Evolutionary conservation across 1,140 invertebrate genomes (phyloP).

Genomic region (Eulimnadia texana): DNA sequence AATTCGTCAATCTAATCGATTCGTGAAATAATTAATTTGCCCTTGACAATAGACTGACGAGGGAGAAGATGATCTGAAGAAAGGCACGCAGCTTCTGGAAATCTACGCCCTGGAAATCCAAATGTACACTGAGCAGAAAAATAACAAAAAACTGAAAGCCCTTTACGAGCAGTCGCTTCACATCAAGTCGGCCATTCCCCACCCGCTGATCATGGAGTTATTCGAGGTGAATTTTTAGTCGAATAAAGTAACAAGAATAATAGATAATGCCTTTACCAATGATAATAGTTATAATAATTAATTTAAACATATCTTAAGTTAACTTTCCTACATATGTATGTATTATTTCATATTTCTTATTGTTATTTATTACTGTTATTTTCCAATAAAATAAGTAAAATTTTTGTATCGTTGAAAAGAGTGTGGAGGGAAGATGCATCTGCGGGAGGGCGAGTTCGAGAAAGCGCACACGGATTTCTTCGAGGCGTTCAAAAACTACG

Average conservation of each 20-base stretch:
- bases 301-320: too few species aligned
- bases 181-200: slow-evolving; percentile 98
- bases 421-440: slow-evolving; percentile 99
- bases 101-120: slow-evolving; percentile 99
- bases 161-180: slow-evolving; percentile 96
- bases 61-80: slow-evolving; percentile 98
- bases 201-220: slow-evolving; percentile 99
- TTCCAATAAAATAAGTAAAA: not conserved
- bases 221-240: slow-evolving; percentile 59
- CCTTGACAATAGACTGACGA: slow-evolving; percentile 67
- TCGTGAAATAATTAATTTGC: too few species aligned
- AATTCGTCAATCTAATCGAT: too few species aligned
- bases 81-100: slow-evolving; percentile 90
- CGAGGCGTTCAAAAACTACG: slow-evolving; percentile 99
- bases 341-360: too few species aligned
- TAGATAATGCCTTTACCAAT: too few species aligned
- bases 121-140: slow-evolving; percentile 99
- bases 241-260: too few species aligned
- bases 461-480: slow-evolving; percentile 99
- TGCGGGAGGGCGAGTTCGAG: slow-evolving; percentile 95
- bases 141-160: slow-evolving; percentile 97
- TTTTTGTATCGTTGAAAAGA: slow-evolving; percentile 44
- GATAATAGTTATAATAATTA: too few species aligned
- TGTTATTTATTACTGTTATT: slow-evolving; percentile 15
- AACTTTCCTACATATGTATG: too few species aligned